phyloP scores from a whole-genome alignment of 2,888 invertebrate species.

The Agrilus biguttatus region DNA sequence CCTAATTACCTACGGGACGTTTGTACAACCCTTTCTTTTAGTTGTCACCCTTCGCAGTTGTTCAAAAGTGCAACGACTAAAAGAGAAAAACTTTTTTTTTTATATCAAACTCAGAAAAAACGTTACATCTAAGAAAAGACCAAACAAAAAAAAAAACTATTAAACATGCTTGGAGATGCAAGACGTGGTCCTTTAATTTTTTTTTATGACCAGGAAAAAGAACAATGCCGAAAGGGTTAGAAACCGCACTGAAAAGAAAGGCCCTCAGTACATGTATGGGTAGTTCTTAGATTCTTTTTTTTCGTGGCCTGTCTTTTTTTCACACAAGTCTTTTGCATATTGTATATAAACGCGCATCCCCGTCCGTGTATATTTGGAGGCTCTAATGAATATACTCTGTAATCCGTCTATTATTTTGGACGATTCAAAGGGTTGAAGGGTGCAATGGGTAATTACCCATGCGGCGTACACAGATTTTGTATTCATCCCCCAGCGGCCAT shows the following conservation, averaged over 20 bases:
- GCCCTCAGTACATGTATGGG: no score
- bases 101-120: no score
- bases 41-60: no score
- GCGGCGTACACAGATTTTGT: slow-evolving; percentile 4
- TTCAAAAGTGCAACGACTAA: no score
- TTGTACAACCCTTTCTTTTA: no score
- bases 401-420: slow-evolving; percentile 24
- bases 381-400: slow-evolving; percentile 22
- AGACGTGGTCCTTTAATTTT: background rate
- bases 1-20: no score
- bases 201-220: slow-evolving; percentile 4
- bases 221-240: slow-evolving; percentile 7
- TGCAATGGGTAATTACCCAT: slow-evolving; percentile 16
- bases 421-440: slow-evolving; percentile 11
- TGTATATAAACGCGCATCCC: slow-evolving; percentile 11
- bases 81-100: no score
- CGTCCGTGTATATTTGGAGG: slow-evolving; percentile 14
- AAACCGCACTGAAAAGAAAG: slow-evolving; percentile 7
- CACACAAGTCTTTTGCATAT: slow-evolving; percentile 13
- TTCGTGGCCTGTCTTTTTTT: slow-evolving; percentile 12
- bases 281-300: slow-evolving; percentile 1
- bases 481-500: slow-evolving; percentile 5
- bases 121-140: no score
- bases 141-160: no score
- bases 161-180: no score